These are phyloP conservation scores for Toxotes lorentzi DNA, from an alignment of 2,797 vertebrate genomes.

Conservation along the genomic window DNA sequence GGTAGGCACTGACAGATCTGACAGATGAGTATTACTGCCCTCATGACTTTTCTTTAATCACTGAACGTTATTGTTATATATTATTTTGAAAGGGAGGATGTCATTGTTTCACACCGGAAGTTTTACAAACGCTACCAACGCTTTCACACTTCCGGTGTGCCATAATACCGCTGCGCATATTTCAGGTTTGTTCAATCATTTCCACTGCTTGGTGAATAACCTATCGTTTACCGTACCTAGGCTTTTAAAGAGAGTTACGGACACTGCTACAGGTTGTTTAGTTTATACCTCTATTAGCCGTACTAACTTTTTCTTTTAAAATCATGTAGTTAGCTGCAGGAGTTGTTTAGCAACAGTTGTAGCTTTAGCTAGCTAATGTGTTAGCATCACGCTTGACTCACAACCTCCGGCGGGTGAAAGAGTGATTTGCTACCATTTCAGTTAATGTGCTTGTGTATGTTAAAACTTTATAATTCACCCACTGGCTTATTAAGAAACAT, in stretches of 20 bases:
- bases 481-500: neutral
- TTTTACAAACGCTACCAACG: neutral
- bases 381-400: slow-evolving; percentile 35
- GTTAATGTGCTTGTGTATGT: fast-evolving
- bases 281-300: fast-evolving
- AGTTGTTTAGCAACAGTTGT: slow-evolving; percentile 43
- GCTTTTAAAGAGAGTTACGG: neutral
- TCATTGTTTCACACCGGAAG: slow-evolving; percentile 55
- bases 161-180: slow-evolving; percentile 76
- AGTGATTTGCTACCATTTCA: neutral
- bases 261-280: fast-evolving
- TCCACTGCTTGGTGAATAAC: neutral
- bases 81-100: slow-evolving; percentile 7
- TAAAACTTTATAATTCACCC: fast-evolving
- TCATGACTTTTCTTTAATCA: too few relatives aligned
- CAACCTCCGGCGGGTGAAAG: neutral
- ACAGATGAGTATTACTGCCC: too few relatives aligned
- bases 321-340: neutral
- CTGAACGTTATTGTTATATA: neutral
- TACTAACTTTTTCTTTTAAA: fast-evolving
- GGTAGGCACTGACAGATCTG: neutral
- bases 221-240: neutral
- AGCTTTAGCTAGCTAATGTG: slow-evolving; percentile 36
- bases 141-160: slow-evolving; percentile 64
- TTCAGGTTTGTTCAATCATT: slow-evolving; percentile 79